These are phyloP conservation scores for Tetrax tetrax DNA, from an alignment of 2,113 vertebrate species.

Conservation along the genomic window DNA sequence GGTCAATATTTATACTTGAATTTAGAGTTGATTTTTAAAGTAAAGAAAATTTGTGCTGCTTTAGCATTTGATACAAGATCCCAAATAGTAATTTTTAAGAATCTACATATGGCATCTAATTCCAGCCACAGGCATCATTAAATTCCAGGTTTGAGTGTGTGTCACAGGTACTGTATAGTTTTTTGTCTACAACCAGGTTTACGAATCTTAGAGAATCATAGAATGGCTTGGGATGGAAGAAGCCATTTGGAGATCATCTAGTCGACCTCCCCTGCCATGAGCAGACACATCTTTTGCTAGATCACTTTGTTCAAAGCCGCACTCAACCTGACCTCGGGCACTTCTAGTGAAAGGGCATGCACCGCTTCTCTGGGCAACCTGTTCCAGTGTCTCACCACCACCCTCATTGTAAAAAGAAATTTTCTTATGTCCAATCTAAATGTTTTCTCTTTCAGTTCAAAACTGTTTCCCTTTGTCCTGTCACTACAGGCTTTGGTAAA, in stretches of 20 bases:
- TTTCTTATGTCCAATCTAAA: background rate
- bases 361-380: background rate
- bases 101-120: background rate
- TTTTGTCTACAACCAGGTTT: background rate
- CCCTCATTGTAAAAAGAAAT: fast-evolving
- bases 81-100: background rate
- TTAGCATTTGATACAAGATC: background rate
- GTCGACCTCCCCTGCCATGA: background rate
- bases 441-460: background rate
- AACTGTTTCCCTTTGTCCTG: background rate
- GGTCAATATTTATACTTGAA: background rate
- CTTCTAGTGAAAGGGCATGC: background rate
- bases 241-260: background rate
- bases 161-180: background rate
- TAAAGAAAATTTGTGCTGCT: background rate
- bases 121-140: background rate
- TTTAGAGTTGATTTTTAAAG: background rate
- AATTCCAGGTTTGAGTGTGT: background rate
- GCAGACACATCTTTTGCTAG: background rate
- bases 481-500: background rate
- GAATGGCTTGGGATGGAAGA: background rate
- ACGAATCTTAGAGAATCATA: background rate
- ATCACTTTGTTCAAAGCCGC: background rate
- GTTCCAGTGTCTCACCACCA: background rate
- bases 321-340: background rate